Evolutionary conservation across 1,140 invertebrate species (phyloP).

Genomic region (Mizuhopecten yessoensis): DNA sequence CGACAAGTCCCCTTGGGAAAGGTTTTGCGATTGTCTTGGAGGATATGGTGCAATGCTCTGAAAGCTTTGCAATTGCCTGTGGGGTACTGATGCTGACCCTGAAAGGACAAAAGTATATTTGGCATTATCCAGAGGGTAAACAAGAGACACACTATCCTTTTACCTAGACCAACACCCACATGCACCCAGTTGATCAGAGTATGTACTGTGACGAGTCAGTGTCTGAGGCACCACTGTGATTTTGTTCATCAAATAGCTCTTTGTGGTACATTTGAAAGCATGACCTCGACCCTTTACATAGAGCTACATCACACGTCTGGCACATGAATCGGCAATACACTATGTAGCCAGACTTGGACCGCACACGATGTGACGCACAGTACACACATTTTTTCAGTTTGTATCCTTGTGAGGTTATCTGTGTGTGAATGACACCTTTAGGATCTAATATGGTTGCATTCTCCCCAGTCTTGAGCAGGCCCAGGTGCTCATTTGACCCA

Average conservation of each 20-base stretch:
- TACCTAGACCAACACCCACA: neutral
- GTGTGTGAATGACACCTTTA: neutral
- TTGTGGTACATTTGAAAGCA: constrained; percentile 22
- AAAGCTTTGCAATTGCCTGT: constrained; percentile 11
- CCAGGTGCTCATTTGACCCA: constrained; percentile 31
- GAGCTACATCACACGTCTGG: neutral
- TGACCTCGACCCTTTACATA: neutral
- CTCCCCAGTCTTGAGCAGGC: constrained; percentile 22
- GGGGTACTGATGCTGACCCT: neutral
- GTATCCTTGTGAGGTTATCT: constrained; percentile 16
- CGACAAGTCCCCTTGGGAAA: neutral
- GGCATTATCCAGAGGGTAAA: neutral
- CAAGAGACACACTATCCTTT: neutral
- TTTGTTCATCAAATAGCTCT: neutral
- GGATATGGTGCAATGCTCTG: constrained; percentile 4
- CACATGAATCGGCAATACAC: neutral
- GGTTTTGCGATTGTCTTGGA: neutral
- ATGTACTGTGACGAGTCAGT: neutral
- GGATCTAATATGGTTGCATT: constrained; percentile 6
- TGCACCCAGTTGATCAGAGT: neutral
- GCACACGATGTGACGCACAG: constrained; percentile 2
- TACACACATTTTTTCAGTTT: constrained; percentile 34
- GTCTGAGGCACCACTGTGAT: neutral
- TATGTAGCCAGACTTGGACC: neutral
- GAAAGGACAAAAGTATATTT: constrained; percentile 23